A percentile compares a stretch with the other conserved stretches of the same genome.
These are phyloP conservation scores for Platycheirus rosarum DNA, from an alignment of 2,888 invertebrate genomes.

Conservation along the genomic window DNA sequence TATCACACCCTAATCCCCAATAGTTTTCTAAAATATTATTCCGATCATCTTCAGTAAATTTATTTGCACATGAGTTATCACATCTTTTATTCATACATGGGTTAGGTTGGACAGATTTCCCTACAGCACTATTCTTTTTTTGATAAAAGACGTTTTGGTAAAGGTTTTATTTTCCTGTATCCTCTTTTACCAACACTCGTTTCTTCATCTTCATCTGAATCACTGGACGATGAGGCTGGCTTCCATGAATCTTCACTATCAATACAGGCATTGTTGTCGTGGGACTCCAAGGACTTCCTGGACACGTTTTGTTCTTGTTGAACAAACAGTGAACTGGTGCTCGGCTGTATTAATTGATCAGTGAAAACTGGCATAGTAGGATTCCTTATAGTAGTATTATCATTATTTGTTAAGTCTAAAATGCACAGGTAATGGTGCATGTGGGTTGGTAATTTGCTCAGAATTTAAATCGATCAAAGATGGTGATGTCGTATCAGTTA, in stretches of 20 bases:
- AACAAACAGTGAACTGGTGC: too few relatives aligned
- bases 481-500: too few relatives aligned
- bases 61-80: neutral
- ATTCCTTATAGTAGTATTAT: too few relatives aligned
- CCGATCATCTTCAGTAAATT: neutral
- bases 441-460: too few relatives aligned
- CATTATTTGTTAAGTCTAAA: too few relatives aligned
- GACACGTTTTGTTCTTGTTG: too few relatives aligned
- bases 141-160: too few relatives aligned
- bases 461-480: too few relatives aligned
- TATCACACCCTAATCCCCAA: neutral
- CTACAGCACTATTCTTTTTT: neutral
- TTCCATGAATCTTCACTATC: neutral
- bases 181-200: constrained; percentile 1
- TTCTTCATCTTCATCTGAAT: neutral
- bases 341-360: too few relatives aligned
- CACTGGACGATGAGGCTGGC: neutral
- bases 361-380: too few relatives aligned
- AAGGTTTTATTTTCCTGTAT: neutral
- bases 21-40: neutral
- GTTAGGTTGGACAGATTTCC: neutral
- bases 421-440: too few relatives aligned
- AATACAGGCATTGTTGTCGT: neutral
- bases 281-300: too few relatives aligned
- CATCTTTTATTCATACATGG: neutral